Evolutionary conservation across 2,113 vertebrate species (phyloP), one percentile per base, ranked within the genome.

Genomic region (Ahaetulla prasina): DNA sequence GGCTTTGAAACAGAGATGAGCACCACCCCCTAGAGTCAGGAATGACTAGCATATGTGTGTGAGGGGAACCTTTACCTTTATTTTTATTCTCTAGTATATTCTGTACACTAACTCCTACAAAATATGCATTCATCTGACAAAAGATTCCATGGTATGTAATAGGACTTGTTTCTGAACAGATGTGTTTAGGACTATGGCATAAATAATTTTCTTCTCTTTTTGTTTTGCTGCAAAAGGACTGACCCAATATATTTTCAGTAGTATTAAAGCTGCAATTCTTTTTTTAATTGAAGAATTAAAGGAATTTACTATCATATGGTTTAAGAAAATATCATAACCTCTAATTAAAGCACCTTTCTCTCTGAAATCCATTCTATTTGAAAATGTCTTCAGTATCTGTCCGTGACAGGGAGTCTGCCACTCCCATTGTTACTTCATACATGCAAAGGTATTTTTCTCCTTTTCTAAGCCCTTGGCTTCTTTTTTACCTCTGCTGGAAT

Each of bases 401-500:
- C 39, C 50, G 43, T 80, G 2, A 52, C 16, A 50, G 43, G 89
- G 91, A 22, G 30, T 87, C 4, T 1, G 3, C 89, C 68, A 45
- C 0, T 0, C 43, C 85, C 60, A 52, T 10, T 53, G 39, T 63
- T 2, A 20, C 8, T 94, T 89, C 25, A 94, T 22, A 94, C 4
- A 74, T 49, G 54, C 8, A 89, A 85, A 84, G 0, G 2, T 14
- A 52, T 92, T 92, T 90, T 80, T 90, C 52, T 47, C 43, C 9
- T 53, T 90, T 2, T 63, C 88, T 87, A 84, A 23, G 43, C 25
- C 50, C 92, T 94, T 90, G 45, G 52, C 87, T 91, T 94, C 35
- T 92, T 74, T 52, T 80, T 92, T 1, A 90, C 0, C n/a, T 92
- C 87, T 92, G 11, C 49, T 93, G 89, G 88, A 93, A 94, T 0